These are phyloP conservation scores for Pristionchus mayeri DNA, from an alignment of 2,888 invertebrate species.

Conservation along the genomic window DNA sequence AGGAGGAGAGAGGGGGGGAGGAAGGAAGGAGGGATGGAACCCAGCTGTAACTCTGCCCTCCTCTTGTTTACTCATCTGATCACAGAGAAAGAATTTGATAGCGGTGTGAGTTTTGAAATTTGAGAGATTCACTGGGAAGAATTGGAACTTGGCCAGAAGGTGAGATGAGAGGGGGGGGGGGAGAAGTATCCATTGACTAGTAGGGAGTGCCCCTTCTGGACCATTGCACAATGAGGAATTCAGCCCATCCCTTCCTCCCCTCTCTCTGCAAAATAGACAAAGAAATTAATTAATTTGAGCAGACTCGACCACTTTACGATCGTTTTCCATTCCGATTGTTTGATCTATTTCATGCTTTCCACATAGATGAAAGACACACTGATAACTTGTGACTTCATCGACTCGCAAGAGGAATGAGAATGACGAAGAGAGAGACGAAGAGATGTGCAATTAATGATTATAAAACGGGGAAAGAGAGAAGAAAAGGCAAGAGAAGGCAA, in stretches of 20 bases:
- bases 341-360: neutral
- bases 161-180: neutral
- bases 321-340: neutral
- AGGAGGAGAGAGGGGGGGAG: too few species aligned
- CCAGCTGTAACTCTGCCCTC: constrained; percentile 17
- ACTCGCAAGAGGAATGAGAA: neutral
- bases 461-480: too few species aligned
- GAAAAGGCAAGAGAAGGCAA: too few species aligned
- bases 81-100: neutral
- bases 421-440: neutral
- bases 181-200: neutral
- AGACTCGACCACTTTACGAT: neutral
- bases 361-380: neutral
- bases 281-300: neutral
- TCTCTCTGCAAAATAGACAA: neutral
- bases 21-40: too few species aligned
- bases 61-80: constrained; percentile 21
- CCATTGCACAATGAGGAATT: neutral
- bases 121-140: neutral
- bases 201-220: neutral
- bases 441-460: neutral
- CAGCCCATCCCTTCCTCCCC: neutral
- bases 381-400: neutral
- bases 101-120: constrained; percentile 13
- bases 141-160: neutral